Base-by-base conservation (phyloP, 2,888 invertebrate species). In the Cephus runcator region DNA sequence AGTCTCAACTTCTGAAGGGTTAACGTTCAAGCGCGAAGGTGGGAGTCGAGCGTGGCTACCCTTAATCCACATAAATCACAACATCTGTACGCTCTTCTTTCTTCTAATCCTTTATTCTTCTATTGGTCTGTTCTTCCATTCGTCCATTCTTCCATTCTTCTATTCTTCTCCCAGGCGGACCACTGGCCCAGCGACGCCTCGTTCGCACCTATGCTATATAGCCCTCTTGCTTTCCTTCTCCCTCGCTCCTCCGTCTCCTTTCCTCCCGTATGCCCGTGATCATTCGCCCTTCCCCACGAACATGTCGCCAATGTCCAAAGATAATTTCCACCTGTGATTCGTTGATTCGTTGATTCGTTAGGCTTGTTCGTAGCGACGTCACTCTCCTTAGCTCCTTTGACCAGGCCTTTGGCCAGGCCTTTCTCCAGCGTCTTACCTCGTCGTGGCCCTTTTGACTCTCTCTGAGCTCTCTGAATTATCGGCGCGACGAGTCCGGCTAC, bases 181-280 rank as follows among this genome's bases (percentile, higher is more conserved):
- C 88, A 91, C 89, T 84, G 91, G 88, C 91, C 90, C 91, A 87
- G 90, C 90, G 91, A 90, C 88, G 89, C 90, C 90, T 89, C 90
- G 87, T 83, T 82, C 83, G 69, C 30, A 23, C n/a, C 30, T 69
- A n/a, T 9, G 9, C 30, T 69, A n/a, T 9, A 34, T 9, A 73
- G 73, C 1, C n/a, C 73, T 11, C 0, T 23, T 34, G 23, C 73
- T 73, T 34, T 73, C 6, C 30, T 34, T 0, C 34, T 73, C 34
- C 31, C 15, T 34, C 73, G 23, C 11, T 31, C 34, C 12, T 73
- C 12, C 33, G 30, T 34, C 33, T 11, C 11, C 31, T 34, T n/a
- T 73, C 73, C 73, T 33, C 73, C 23, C 2, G 12, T 12, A 31
- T 11, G 3, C 69, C 15, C 69, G 69, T 15, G 11, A 12, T 69